Evolutionary conservation across 1,140 invertebrate species (phyloP), one percentile per base, ranked within the genome.

Genomic region (Periplaneta americana): DNA sequence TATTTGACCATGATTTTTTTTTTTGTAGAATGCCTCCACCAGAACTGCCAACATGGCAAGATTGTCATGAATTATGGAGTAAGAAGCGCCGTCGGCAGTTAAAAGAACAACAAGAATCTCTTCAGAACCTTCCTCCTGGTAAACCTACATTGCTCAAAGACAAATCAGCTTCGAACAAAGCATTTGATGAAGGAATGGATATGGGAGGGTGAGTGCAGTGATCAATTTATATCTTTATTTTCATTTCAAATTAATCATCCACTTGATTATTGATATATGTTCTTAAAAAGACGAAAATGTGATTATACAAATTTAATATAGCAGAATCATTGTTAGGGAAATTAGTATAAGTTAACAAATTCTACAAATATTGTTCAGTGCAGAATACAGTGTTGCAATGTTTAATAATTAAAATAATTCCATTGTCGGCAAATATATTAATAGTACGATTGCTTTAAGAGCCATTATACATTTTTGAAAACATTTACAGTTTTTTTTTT

Each of bases 41-140:
- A 17, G 92, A 95, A 85, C 87, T 99, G 82, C 98, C 98, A 1
- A 96, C 94, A 34, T 97, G 97, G 93, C 98, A 99, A 91, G 98
- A 99, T 90, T 99, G 98, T 88, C 98, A 99, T 90, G 98, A 99
- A 89, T 91, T 99, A 85, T 99, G 98, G 98, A 98, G 96, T 84
- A 99, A 99, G 88, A 96, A 96, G 87, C 91, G 96, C 48, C 91
- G 96, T 85, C 89, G 93, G 22, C 95, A 96, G 86, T 90, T 96
- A 84, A 89, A 94, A 37, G 95, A 96, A 85, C 94, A 96, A 85
- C 93, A 95, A 86, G 94, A 94, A 82, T 89, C 90, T 34, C 87
- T 89, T 82, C 86, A 88, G 84, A 84, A 89, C 85, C 83, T 87
- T 57, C 88, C 85, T 35, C 86, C 88, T 17, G 88, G 88, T 8